Evolutionary conservation across 2,113 vertebrate species (phyloP).

Genomic region (Nothoprocta perdicaria): DNA sequence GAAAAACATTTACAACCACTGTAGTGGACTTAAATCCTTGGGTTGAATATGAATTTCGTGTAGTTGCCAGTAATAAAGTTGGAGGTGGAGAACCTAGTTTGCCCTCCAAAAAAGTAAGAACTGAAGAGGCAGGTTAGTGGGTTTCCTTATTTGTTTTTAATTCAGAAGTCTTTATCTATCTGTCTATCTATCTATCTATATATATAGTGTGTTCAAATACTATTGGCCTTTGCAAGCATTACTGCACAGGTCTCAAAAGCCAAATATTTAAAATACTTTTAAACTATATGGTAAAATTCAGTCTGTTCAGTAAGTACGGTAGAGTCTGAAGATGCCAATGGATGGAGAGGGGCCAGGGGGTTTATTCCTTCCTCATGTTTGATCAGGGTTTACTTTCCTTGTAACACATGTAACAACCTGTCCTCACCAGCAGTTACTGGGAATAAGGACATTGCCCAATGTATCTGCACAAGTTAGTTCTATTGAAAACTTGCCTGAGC

Average conservation of each 20-base stretch:
- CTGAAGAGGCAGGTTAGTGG: constrained; percentile 93
- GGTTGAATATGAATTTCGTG: constrained; percentile 98
- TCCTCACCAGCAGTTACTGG: neutral
- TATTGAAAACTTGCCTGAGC: accelerated
- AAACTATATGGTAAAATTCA: neutral
- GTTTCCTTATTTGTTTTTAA: constrained; percentile 71
- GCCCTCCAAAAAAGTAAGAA: constrained; percentile 92
- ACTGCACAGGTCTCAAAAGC: neutral
- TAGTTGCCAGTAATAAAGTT: constrained; percentile 90
- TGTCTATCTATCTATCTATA: too few species aligned
- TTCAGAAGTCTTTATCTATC: neutral
- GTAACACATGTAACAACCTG: neutral
- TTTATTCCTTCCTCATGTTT: neutral
- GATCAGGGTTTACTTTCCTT: neutral
- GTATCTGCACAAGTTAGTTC: neutral
- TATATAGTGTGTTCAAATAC: neutral
- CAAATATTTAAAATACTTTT: neutral
- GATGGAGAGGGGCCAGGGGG: neutral
- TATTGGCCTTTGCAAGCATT: neutral
- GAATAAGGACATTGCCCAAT: neutral
- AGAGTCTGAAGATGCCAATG: neutral
- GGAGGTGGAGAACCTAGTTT: constrained; percentile 95
- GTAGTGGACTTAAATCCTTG: constrained; percentile 94
- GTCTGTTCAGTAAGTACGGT: neutral
- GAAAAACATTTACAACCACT: constrained; percentile 88